These are phyloP conservation scores for Otis tarda DNA, from an alignment of 2,113 vertebrate species.

Conservation along the genomic window DNA sequence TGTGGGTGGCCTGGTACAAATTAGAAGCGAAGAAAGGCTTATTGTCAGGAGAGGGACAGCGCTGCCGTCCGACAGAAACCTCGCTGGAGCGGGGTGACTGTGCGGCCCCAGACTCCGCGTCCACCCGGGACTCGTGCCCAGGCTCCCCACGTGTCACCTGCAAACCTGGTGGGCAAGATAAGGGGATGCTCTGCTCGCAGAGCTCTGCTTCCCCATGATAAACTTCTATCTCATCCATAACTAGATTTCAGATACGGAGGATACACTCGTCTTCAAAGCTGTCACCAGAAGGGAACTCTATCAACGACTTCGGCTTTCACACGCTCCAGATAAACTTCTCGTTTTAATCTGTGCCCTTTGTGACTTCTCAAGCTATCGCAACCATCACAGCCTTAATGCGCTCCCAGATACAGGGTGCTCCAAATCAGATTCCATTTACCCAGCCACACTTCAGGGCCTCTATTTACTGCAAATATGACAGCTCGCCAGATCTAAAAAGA, in stretches of 20 bases:
- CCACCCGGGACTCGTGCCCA: conserved; percentile 30
- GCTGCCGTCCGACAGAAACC: conserved; percentile 31
- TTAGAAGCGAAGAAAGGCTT: conserved; percentile 71
- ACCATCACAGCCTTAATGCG: not conserved
- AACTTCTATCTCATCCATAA: conserved; percentile 81
- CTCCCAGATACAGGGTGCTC: not conserved
- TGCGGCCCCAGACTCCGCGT: conserved; percentile 54
- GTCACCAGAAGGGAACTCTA: conserved; percentile 74
- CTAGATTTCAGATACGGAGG: conserved; percentile 69
- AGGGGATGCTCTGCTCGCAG: conserved; percentile 72
- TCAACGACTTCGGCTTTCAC: conserved; percentile 71
- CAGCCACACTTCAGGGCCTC: not conserved
- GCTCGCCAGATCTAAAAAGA: not conserved
- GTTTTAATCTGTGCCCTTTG: conserved; percentile 8
- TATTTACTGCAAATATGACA: conserved; percentile 11
- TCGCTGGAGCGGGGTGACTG: conserved; percentile 70
- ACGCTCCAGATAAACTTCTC: conserved; percentile 64
- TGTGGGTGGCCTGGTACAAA: conserved; percentile 78
- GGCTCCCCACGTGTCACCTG: conserved; percentile 63
- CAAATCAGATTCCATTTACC: conserved; percentile 40
- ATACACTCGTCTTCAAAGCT: conserved; percentile 73
- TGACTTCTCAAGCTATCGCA: not conserved
- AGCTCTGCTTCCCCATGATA: conserved; percentile 81
- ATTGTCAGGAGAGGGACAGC: conserved; percentile 71
- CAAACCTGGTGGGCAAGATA: conserved; percentile 79